phyloP scores from a whole-genome alignment of 2,797 vertebrate genomes.

The Okamejei kenojei region DNA sequence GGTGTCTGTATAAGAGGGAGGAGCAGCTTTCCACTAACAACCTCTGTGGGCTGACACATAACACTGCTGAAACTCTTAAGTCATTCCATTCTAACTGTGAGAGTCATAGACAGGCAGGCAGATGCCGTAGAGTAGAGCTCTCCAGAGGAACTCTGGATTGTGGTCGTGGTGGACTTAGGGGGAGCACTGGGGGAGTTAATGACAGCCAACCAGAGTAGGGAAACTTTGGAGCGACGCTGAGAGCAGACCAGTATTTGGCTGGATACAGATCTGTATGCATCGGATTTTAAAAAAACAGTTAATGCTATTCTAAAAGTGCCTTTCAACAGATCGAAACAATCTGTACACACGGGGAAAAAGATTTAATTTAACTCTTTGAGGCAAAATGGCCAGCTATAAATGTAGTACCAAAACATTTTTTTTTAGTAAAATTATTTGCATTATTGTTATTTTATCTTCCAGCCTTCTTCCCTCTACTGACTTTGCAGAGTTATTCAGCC shows the following conservation, averaged over 20 bases:
- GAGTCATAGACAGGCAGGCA: conserved; percentile 34
- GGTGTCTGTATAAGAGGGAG: conserved; percentile 18
- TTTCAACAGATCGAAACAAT: conserved; percentile 18
- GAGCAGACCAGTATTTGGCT: conserved; percentile 15
- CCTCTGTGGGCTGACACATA: conserved; percentile 2
- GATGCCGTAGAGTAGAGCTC: conserved; percentile 34
- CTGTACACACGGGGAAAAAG: not conserved
- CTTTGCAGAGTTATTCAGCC: not conserved
- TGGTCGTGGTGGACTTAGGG: not conserved
- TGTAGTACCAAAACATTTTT: not conserved
- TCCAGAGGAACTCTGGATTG: conserved; percentile 25
- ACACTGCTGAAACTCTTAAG: conserved; percentile 26
- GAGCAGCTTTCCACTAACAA: conserved; percentile 27
- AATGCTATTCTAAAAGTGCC: conserved; percentile 29
- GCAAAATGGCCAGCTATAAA: not conserved
- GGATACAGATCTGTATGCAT: not conserved
- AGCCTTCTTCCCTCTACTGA: not conserved
- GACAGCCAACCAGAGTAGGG: conserved; percentile 30
- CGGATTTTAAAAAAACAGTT: conserved; percentile 26
- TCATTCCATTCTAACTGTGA: conserved; percentile 32
- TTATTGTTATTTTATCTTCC: not conserved
- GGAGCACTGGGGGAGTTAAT: conserved; percentile 14
- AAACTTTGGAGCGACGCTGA: conserved; percentile 36
- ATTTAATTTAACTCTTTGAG: conserved; percentile 8
- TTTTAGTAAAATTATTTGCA: not conserved